Evolutionary conservation across 2,113 vertebrate genomes (phyloP), one percentile per base, ranked within the genome.

Genomic region (Melospiza melodia): DNA sequence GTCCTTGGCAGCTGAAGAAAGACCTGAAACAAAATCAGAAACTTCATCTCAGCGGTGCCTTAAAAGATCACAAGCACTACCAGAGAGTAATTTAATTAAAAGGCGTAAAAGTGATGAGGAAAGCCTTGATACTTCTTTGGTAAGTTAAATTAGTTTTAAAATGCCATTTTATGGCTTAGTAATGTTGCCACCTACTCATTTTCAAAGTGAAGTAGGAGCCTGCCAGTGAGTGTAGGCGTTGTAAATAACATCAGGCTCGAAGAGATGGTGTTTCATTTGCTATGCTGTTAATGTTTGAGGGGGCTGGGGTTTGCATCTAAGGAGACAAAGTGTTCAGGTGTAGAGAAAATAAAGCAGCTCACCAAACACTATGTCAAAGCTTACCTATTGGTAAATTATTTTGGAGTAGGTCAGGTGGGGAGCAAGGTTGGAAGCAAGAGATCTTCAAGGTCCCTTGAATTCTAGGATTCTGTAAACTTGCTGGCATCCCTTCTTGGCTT

Each of bases 11-110:
- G 77, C 66, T 55, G 80, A 92, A 6, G 96, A 97, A 55, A 94
- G 57, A 59, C 67, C 76, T 6, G 33, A 75, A 24, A 30, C 19
- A 4, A 95, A 96, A 22, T 85, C 58, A 97, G 97, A 98, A 96
- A 5, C 51, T 30, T 19, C 73, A 27, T 75, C 92, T 94, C 92
- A 97, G 59, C 91, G 63, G 59, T 87, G 92, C 87, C 90, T 96
- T 21, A 99, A 99, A 96, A 98, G 99, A 57, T 46, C 91, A 14
- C 87, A 75, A 71, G 30, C 96, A 89, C 41, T 94, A 21, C 37
- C 91, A 69, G 98, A 98, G 24, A 74, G 84, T 75, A 97, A 96
- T 92, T 97, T 97, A 24, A 95, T 96, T 68, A 99, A 99, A 96
- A 97, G 97, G 89, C 95, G 44, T 83, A 98, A 96, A 96, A 95